phyloP scores from a whole-genome alignment of 2,888 invertebrate species.

The Spialia ferax region DNA sequence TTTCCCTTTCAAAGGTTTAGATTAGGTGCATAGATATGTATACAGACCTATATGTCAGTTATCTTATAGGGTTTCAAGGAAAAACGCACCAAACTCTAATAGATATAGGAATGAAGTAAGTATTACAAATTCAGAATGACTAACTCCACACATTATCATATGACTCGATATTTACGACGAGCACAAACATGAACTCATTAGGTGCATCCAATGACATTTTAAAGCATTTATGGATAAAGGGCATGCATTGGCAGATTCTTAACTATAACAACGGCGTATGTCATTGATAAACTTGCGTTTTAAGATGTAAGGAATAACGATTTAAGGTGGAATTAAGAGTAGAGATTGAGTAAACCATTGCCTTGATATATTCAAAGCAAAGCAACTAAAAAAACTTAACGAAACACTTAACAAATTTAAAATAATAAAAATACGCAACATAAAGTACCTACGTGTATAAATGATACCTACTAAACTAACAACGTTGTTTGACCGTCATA shows the following conservation, averaged over 20 bases:
- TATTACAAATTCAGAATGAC: conserved; percentile 50
- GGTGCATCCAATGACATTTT: conserved; percentile 63
- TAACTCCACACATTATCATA: conserved; percentile 55
- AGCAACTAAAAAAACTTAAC: neutral
- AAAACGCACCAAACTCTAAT: neutral
- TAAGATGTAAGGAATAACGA: neutral
- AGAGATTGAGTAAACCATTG: neutral
- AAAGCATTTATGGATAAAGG: conserved; percentile 71
- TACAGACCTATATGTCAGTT: too few species aligned
- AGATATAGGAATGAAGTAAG: neutral
- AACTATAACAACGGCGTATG: conserved; percentile 33
- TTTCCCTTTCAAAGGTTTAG: neutral
- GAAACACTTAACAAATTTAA: neutral
- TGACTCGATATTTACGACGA: conserved; percentile 66
- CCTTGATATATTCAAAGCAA: neutral
- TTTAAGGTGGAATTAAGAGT: neutral
- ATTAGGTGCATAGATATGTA: too few species aligned
- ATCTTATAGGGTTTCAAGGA: neutral
- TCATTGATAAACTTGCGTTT: conserved; percentile 22
- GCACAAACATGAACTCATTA: conserved; percentile 65
- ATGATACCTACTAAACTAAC: too few species aligned
- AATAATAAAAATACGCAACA: too few species aligned
- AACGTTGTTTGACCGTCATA: too few species aligned
- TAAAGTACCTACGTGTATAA: too few species aligned
- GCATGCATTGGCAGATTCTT: conserved; percentile 53